A percentile compares a stretch with the other conserved stretches of the same genome.
Conservation (phyloP, 2,797 vertebrate genomes). For the Oophaga sylvatica region DNA sequence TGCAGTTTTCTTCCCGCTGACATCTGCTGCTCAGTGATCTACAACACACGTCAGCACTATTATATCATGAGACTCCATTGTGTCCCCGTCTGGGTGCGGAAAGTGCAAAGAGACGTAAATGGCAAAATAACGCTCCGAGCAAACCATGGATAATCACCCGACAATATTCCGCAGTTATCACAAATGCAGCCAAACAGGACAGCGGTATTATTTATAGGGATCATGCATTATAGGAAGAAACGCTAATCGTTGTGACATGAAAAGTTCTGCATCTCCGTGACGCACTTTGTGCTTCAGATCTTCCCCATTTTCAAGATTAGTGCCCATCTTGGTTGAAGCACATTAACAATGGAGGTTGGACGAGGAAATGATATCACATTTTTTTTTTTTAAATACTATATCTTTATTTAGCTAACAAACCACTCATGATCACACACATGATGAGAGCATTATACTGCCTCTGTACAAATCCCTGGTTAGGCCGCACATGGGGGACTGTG, state of each 20-base stretch:
- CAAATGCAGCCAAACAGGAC: neutral
- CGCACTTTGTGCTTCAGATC: no score
- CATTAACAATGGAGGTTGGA: no score
- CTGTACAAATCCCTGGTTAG: no score
- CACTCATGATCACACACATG: no score
- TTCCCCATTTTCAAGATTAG: no score
- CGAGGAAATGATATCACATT: no score
- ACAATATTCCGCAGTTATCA: neutral
- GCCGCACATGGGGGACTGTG: no score
- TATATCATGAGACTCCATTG: slow-evolving; percentile 38
- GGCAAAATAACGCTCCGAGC: neutral
- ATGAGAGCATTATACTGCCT: no score
- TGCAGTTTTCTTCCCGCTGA: slow-evolving; percentile 31
- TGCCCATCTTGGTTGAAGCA: no score
- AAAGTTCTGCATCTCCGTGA: neutral
- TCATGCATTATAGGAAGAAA: neutral
- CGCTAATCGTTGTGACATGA: neutral
- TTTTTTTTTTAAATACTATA: no score
- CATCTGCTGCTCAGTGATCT: slow-evolving; percentile 34
- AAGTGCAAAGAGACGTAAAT: neutral
- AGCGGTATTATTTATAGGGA: neutral
- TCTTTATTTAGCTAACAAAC: no score
- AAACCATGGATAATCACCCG: slow-evolving; percentile 16
- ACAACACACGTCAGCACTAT: slow-evolving; percentile 11
- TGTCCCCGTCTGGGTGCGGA: neutral